These are phyloP conservation scores for Epinotia nisella DNA, from an alignment of 2,888 invertebrate species.

Conservation along the genomic window DNA sequence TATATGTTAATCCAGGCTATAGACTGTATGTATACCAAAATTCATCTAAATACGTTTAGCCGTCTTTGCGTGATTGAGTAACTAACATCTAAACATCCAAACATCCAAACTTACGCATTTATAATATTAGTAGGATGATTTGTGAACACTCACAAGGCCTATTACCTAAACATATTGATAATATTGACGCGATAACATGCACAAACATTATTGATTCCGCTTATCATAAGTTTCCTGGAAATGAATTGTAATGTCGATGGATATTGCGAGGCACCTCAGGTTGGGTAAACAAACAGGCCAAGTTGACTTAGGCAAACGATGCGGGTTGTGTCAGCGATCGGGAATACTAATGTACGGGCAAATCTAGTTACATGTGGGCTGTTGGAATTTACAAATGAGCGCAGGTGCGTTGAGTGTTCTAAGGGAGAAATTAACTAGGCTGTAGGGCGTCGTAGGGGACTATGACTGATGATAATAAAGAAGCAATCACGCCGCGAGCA, in stretches of 20 bases:
- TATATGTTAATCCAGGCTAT: no score
- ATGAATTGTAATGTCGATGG: slow-evolving; percentile 51
- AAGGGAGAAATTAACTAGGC: not conserved
- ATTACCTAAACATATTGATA: not conserved
- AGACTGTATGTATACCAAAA: no score
- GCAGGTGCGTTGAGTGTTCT: slow-evolving; percentile 4
- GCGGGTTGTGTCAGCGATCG: slow-evolving; percentile 62
- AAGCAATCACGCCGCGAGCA: no score
- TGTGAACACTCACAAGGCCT: slow-evolving; percentile 6
- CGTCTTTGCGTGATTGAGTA: no score
- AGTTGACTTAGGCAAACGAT: slow-evolving; percentile 73
- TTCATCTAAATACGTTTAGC: no score
- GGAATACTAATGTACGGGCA: slow-evolving; percentile 53
- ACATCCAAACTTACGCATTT: no score
- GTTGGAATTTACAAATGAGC: slow-evolving; percentile 26
- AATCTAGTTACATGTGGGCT: slow-evolving; percentile 41
- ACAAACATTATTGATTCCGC: slow-evolving; percentile 50
- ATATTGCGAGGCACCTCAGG: slow-evolving; percentile 69
- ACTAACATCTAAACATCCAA: no score
- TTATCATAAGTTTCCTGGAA: slow-evolving; percentile 49
- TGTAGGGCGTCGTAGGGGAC: not conserved
- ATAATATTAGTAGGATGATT: no score
- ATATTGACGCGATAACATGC: slow-evolving; percentile 21
- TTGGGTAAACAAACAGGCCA: slow-evolving; percentile 61
- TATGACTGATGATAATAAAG: not conserved